Percentiles rank a stretch among this genome's conserved stretches.
Conservation (phyloP, 1,140 invertebrate species). For the Magallana ariakensis region DNA sequence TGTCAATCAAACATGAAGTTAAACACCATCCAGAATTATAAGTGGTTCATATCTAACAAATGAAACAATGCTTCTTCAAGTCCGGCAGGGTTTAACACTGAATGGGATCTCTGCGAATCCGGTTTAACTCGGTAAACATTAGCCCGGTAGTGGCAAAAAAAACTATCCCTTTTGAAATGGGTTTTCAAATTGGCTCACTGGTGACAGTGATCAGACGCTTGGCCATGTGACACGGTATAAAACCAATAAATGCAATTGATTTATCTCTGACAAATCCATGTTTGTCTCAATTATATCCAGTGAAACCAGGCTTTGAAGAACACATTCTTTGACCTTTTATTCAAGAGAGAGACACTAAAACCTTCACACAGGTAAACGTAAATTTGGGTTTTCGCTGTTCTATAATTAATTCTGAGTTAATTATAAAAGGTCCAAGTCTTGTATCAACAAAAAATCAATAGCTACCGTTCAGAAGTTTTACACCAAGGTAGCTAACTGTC, state of each 20-base stretch:
- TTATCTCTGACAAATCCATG: constrained; percentile 22
- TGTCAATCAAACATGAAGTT: constrained; percentile 16
- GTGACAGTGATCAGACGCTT: constrained; percentile 5
- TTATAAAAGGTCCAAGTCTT: constrained; percentile 21
- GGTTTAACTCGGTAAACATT: no score
- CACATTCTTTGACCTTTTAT: background rate
- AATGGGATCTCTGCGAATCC: no score
- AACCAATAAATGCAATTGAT: constrained; percentile 37
- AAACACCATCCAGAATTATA: background rate
- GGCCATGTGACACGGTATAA: constrained; percentile 9
- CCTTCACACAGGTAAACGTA: background rate
- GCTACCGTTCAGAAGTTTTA: background rate
- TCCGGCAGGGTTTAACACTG: no score
- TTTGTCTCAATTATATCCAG: constrained; percentile 5
- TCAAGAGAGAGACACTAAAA: background rate
- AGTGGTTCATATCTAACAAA: no score
- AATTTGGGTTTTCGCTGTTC: background rate
- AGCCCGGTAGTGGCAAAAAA: background rate
- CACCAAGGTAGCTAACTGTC: constrained; percentile 2
- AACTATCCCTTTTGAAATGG: background rate
- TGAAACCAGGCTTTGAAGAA: background rate
- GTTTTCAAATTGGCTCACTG: constrained; percentile 24
- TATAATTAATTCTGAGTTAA: constrained; percentile 25
- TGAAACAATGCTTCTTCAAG: no score
- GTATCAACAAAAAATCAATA: constrained; percentile 39